phyloP scores from a whole-genome alignment of 2,888 invertebrate species.

The Abrostola triplasia region DNA sequence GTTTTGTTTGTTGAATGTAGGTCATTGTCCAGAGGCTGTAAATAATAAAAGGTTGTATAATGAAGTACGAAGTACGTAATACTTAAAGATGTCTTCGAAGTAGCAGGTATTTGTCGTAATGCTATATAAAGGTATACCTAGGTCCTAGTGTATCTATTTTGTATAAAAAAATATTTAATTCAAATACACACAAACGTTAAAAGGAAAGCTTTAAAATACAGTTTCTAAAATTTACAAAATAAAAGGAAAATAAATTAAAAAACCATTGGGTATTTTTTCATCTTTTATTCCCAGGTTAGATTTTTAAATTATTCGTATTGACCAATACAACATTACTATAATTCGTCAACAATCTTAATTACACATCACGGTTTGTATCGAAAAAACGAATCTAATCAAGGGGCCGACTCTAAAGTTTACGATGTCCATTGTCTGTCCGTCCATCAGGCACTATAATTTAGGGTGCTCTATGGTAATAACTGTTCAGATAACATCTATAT shows the following conservation, averaged over 20 bases:
- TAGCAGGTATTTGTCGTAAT: too few relatives aligned
- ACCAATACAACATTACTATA: background rate
- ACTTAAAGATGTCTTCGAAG: too few relatives aligned
- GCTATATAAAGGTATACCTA: too few relatives aligned
- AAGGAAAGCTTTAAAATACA: too few relatives aligned
- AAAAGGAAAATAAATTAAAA: too few relatives aligned
- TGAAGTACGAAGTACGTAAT: too few relatives aligned
- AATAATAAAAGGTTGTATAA: background rate
- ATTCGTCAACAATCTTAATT: background rate
- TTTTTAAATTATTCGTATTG: background rate
- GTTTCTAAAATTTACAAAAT: too few relatives aligned
- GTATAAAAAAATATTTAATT: too few relatives aligned
- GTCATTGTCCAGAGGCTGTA: background rate
- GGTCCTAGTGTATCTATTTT: too few relatives aligned
- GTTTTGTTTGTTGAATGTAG: conserved; percentile 16
- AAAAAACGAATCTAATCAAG: conserved; percentile 44
- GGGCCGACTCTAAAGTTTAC: conserved; percentile 45
- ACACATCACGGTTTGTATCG: conserved; percentile 4
- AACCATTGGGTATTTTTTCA: too few relatives aligned
- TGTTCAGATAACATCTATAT: conserved; percentile 63
- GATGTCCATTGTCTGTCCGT: conserved; percentile 52
- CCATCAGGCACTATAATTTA: conserved; percentile 55
- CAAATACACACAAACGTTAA: too few relatives aligned
- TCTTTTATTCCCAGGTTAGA: background rate
- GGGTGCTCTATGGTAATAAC: conserved; percentile 58